Base-by-base conservation (phyloP, 1,140 invertebrate genomes). In the Muscidifurax raptorellus region DNA sequence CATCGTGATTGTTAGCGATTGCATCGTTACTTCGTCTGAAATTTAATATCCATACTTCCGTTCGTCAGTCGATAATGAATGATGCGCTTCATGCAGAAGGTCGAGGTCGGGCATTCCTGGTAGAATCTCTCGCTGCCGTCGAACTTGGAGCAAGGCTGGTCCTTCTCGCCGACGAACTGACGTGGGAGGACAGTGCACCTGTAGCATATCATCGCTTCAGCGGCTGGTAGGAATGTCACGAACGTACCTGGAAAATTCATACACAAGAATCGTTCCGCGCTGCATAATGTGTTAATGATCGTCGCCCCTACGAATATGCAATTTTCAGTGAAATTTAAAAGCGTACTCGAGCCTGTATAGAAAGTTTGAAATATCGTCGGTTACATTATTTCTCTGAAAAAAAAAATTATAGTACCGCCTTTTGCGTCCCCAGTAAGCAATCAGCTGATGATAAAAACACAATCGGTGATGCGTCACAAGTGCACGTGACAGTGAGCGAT, bases 81-180 rank as follows among this genome's bases (percentile, higher is more conserved):
- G 10, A 95, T 95, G 86, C 95, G 95, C 88, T 97, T 97, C 92
- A 96, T 94, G 88, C 97, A 97, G 93, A 96, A 95, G 0, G 96
- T 97, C 9, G 97, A 97, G 87, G 94, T 95, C 6, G 96, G 96
- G 90, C 97, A 97, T 75, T 95, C 94, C 0, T 96, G 94, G 86
- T 96, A 94, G 90, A 95, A 97, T 79, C 93, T 92, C 1, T 94
- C 90, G 5, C 95, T 95, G 52, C 94, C 93, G 87, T 97, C 95
- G 89, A 97, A 97, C 87, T 96, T 94, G 1, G 95, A 94, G 88
- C 96, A 97, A 2, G 96, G 90, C 59, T 93, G 92, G 81, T 89
- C 76, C 1, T 28, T 27, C 4, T 86, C 85, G 2, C 71, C 81
- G 22, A 75, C 18, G n/a, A 76, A 86, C 15, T 86, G 80, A 0